Conservation (phyloP, 2,113 vertebrate species). For the Chitala chitala region DNA sequence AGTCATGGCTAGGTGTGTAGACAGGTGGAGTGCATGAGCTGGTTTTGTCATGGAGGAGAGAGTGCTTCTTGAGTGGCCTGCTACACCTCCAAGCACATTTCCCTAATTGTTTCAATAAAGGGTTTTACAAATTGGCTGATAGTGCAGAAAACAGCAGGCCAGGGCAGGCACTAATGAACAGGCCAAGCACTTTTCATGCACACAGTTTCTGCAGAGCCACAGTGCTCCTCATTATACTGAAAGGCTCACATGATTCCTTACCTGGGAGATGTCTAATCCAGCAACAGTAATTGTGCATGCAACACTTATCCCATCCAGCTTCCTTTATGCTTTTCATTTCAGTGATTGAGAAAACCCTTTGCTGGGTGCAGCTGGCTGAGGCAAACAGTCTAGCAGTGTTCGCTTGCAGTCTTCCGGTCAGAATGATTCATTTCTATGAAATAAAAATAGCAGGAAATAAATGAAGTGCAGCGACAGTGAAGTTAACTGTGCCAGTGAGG, state of each 20-base stretch:
- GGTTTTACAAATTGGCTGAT: conserved; percentile 27
- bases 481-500: neutral
- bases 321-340: neutral
- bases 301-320: neutral
- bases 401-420: neutral
- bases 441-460: neutral
- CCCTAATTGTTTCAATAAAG: conserved; percentile 24
- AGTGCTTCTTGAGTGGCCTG: neutral
- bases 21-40: neutral
- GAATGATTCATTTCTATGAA: neutral
- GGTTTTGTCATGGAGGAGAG: neutral
- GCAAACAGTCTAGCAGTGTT: neutral
- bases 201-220: neutral
- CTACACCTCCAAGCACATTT: neutral
- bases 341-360: neutral
- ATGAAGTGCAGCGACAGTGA: neutral
- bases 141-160: conserved; percentile 8
- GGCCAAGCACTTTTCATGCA: neutral
- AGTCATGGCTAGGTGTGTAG: neutral
- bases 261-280: conserved; percentile 3
- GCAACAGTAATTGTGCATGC: neutral
- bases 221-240: conserved; percentile 16
- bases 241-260: conserved; percentile 1
- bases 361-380: conserved; percentile 4
- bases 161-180: conserved; percentile 1